Evolutionary conservation across 2,888 invertebrate species (phyloP).

Genomic region (Anagyrus pseudococci): DNA sequence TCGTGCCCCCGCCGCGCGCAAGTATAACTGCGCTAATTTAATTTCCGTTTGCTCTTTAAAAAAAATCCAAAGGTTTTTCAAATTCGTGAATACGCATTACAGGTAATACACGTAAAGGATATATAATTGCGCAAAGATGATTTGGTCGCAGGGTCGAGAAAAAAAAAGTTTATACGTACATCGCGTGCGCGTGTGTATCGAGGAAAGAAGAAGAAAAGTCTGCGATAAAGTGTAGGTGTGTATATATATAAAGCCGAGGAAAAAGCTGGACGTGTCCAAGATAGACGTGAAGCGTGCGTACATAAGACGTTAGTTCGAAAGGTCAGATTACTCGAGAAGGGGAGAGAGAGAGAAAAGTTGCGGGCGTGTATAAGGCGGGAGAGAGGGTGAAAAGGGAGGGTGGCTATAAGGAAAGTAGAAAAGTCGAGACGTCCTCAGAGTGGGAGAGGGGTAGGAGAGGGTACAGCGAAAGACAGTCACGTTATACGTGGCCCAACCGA

Average conservation of each 20-base stretch:
- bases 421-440: neutral
- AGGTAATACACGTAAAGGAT: too few species aligned
- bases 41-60: too few species aligned
- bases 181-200: too few species aligned
- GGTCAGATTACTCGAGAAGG: too few species aligned
- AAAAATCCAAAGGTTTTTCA: too few species aligned
- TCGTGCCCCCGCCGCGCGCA: too few species aligned
- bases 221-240: neutral
- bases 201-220: neutral
- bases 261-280: too few species aligned
- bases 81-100: too few species aligned
- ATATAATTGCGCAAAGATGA: too few species aligned
- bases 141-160: slow-evolving; percentile 1
- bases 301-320: too few species aligned
- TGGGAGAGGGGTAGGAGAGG: neutral
- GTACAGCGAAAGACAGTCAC: neutral
- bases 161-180: neutral
- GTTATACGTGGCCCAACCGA: slow-evolving; percentile 60
- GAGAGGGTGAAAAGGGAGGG: neutral
- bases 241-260: neutral
- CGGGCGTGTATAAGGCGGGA: neutral
- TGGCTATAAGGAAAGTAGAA: neutral
- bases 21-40: too few species aligned
- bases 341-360: neutral
- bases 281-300: too few species aligned